These are phyloP conservation scores for Pseudorectes ferrugineus DNA, from an alignment of 2,113 vertebrate species.

Conservation along the genomic window DNA sequence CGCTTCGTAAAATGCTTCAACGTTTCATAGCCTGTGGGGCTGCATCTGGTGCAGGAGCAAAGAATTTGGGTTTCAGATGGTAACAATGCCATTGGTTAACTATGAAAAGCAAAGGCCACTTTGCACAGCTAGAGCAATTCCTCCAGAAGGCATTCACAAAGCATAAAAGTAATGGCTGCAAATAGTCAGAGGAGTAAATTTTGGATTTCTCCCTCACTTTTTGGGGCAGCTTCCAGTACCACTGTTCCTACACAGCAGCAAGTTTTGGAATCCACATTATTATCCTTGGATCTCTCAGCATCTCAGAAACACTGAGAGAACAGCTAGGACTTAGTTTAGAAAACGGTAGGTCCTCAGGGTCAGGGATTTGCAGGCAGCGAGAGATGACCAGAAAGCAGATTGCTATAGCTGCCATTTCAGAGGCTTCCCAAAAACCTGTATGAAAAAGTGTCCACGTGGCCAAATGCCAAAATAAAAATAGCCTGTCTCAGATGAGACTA, in stretches of 20 bases:
- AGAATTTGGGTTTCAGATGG: constrained; percentile 26
- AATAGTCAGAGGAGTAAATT: background rate
- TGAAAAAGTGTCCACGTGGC: background rate
- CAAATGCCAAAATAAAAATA: background rate
- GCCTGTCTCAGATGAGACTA: background rate
- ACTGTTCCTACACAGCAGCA: background rate
- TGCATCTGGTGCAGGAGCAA: constrained; percentile 52
- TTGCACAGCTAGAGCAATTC: background rate
- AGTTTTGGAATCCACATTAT: background rate
- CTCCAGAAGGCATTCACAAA: constrained; percentile 18
- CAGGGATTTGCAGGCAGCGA: background rate
- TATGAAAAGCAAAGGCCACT: constrained; percentile 33
- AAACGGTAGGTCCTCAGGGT: background rate
- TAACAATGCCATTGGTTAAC: constrained; percentile 19
- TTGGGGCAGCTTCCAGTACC: background rate
- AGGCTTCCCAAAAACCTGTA: background rate
- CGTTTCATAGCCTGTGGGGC: constrained; percentile 24
- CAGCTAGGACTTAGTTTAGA: background rate
- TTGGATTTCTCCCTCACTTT: background rate
- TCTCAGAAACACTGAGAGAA: background rate
- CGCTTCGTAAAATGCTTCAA: background rate
- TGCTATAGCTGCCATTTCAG: background rate
- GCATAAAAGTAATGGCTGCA: background rate
- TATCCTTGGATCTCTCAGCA: background rate
- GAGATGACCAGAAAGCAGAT: background rate